Evolutionary conservation across 2,888 invertebrate genomes (phyloP), one percentile per base, ranked within the genome.

Genomic region (Spodoptera picta): DNA sequence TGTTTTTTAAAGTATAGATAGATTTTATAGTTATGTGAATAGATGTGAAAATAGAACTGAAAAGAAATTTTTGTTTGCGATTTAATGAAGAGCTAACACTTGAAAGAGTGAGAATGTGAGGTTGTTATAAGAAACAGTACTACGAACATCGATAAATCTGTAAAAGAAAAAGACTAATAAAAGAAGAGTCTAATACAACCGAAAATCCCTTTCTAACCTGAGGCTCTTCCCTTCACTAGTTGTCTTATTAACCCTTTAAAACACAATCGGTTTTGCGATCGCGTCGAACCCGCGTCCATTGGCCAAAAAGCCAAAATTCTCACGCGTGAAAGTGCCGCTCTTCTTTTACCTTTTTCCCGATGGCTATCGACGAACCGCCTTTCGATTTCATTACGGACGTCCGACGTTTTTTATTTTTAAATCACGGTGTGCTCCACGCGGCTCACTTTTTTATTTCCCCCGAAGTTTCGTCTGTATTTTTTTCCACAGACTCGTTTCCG

Each of bases 351-450:
- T 93, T 94, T 94, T 94, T 90, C 92, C 92, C 92, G 90, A 87
- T 90, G 89, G 93, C 90, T 89, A 94, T 94, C 94, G 94, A 94
- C 93, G 92, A 92, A 93, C 93, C 92, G 88, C 94, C 94, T 94
- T 94, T 94, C 94, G 94, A 94, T 94, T 94, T 94, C 94, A 94
- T 94, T 94, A 94, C 93, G 93, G 90, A 92, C 93, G 87, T 93
- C 92, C 92, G 89, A 81, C 81, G 84, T 88, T 93, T 93, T 93
- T 94, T 94, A 91, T 94, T 94, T 94, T 93, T 93, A 93, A 94
- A 94, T 94, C 94, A 92, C 92, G 87, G 87, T 88, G 87, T 86
- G 89, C 90, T 87, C 89, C 90, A 85, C 90, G 90, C 91, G 84
- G 87, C 84, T 83, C 83, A 83, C 81, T 87, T 90, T 92, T 90